Conservation (phyloP, 2,888 invertebrate genomes). For the Tenthredo scrophulariae region DNA sequence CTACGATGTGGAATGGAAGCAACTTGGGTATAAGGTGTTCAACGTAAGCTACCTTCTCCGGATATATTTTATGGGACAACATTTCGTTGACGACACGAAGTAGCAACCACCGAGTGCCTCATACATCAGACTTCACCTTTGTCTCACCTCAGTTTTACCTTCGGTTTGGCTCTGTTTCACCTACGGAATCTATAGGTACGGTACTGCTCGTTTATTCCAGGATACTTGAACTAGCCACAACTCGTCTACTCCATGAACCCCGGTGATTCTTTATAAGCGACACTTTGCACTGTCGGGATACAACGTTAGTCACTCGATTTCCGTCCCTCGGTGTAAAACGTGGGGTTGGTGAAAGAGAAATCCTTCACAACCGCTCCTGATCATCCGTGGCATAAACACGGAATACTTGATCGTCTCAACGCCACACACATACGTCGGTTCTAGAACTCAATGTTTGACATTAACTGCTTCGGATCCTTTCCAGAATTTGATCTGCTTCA, state of each 20-base stretch:
- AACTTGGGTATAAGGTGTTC: conserved; percentile 61
- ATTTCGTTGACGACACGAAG: conserved; percentile 68
- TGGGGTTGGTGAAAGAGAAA: neutral
- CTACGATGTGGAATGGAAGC: conserved; percentile 63
- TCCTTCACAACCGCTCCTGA: neutral
- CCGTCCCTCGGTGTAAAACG: neutral
- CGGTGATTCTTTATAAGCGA: conserved; percentile 18
- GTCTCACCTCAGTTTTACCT: conserved; percentile 38
- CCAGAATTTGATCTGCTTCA: neutral
- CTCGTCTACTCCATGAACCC: conserved; percentile 20
- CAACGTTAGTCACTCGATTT: conserved; percentile 37
- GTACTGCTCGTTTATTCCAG: conserved; percentile 11
- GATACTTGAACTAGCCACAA: conserved; percentile 17
- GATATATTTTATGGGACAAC: conserved; percentile 71
- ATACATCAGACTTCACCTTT: conserved; percentile 63
- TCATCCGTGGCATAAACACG: conserved; percentile 29
- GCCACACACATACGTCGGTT: neutral
- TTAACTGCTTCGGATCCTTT: neutral
- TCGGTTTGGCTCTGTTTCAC: neutral
- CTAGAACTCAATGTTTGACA: neutral
- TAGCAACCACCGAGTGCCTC: conserved; percentile 65
- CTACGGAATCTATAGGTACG: neutral
- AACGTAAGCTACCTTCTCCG: conserved; percentile 63
- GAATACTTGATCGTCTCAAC: neutral
- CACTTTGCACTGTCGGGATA: conserved; percentile 7